Base-by-base conservation (phyloP, 1,140 invertebrate species). In the Eurosta solidaginis region DNA sequence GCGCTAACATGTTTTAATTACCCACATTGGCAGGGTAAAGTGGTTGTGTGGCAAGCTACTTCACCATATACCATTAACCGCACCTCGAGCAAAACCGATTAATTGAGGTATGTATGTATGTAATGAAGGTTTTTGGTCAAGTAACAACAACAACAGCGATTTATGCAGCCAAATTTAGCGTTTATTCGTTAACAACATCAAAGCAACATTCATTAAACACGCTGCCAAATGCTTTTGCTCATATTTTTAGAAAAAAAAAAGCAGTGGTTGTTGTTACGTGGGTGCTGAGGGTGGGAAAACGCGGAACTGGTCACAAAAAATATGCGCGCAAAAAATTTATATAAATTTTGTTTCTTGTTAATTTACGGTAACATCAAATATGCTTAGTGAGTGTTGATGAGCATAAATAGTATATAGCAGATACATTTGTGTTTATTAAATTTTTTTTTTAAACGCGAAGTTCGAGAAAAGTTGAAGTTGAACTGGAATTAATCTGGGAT, bases 1-100 rank as follows among this genome's bases (percentile, higher is more conserved):
- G n/a, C 59, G 59, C 59, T 6, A n/a, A n/a, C n/a, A n/a, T n/a
- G 20, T 68, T 68, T 68, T 68, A 68, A 68, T 68, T 68, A 68
- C 59, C 59, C 36, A 68, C 33, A 20, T 68, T 12, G 29, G 59
- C 33, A 40, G 59, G 17, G 12, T 22, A n/a, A 68, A 22, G 59
- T 52, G 22, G 49, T 52, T 52, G 20, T 22, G 20, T 3, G 59
- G 59, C 33, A 40, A 10, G 59, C 59, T 33, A 68, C 59, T n/a
- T n/a, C 33, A 68, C 33, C 59, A 9, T n/a, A n/a, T n/a, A 68
- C 33, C 33, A 22, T 7, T 40, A 7, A 40, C 6, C 59, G 27
- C 54, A 20, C 54, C n/a, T 29, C n/a, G 2, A 40, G 7, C n/a
- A 5, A 54, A 54, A 33, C 52, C 54, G 27, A 29, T 7, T 29